phyloP scores from a whole-genome alignment of 2,113 vertebrate species.

The Panurus biarmicus region DNA sequence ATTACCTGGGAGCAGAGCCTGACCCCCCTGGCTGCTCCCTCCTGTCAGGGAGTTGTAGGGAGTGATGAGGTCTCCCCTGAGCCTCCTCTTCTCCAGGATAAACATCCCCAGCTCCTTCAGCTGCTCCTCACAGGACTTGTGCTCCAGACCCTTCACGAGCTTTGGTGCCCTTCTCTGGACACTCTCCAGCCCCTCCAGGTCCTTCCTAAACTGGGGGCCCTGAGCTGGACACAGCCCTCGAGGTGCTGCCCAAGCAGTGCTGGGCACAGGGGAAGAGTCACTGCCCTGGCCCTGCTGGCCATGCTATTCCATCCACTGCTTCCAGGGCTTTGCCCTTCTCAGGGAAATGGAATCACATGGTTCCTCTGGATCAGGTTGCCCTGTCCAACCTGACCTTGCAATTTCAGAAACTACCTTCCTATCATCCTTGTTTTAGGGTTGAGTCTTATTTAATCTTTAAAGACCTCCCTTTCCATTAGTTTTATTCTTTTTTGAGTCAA shows the following conservation, averaged over 20 bases:
- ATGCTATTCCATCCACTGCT: not conserved
- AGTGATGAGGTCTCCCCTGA: not conserved
- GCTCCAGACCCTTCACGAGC: not conserved
- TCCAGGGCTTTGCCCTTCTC: not conserved
- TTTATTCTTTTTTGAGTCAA: not conserved
- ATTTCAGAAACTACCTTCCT: not conserved
- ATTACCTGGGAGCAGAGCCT: not conserved
- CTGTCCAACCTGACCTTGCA: not conserved
- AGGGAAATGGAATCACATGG: fast-evolving
- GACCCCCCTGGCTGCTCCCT: not conserved
- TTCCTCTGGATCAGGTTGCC: not conserved
- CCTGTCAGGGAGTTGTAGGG: not conserved
- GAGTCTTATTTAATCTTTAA: not conserved
- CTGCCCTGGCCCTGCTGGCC: not conserved
- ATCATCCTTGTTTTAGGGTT: not conserved
- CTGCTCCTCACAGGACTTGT: fast-evolving
- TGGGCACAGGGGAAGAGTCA: fast-evolving
- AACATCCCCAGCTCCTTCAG: not conserved
- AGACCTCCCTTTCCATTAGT: not conserved
- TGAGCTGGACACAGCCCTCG: not conserved
- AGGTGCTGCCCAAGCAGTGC: not conserved
- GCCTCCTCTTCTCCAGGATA: not conserved
- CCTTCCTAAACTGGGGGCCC: not conserved
- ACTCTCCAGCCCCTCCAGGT: fast-evolving
- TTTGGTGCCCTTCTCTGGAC: not conserved